phyloP scores from a whole-genome alignment of 2,888 invertebrate species.

The Phragmatobia fuliginosa region DNA sequence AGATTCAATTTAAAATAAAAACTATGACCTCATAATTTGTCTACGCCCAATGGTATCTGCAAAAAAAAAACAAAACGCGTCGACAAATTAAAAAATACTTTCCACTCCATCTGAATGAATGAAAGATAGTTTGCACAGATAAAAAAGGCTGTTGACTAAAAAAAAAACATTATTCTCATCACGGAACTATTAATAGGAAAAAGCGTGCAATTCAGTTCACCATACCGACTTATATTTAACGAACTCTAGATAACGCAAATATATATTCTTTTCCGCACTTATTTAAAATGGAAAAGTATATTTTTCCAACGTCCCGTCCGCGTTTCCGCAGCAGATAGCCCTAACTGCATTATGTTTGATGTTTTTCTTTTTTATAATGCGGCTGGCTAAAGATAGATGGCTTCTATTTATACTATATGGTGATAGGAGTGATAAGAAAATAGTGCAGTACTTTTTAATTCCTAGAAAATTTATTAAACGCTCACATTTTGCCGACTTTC shows the following conservation, averaged over 20 bases:
- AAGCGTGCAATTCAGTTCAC: conserved; percentile 69
- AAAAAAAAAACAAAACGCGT: conserved; percentile 44
- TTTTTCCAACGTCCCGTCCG: conserved; percentile 75
- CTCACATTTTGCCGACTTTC: background rate
- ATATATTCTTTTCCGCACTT: conserved; percentile 76
- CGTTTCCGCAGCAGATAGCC: conserved; percentile 59
- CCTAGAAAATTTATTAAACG: background rate
- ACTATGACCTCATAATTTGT: conserved; percentile 34
- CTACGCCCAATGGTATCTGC: conserved; percentile 34
- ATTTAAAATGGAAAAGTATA: conserved; percentile 85
- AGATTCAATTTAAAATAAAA: conserved; percentile 37
- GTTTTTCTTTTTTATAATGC: conserved; percentile 58
- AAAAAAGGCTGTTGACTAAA: conserved; percentile 42
- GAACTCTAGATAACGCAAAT: conserved; percentile 82
- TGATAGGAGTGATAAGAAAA: conserved; percentile 32
- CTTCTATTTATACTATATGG: conserved; percentile 46
- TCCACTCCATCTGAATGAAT: conserved; percentile 66
- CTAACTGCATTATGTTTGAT: conserved; percentile 58
- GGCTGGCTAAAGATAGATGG: conserved; percentile 51
- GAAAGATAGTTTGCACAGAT: conserved; percentile 43
- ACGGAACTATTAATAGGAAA: conserved; percentile 76
- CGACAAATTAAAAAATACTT: conserved; percentile 64
- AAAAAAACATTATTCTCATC: conserved; percentile 67
- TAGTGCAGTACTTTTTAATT: conserved; percentile 1
- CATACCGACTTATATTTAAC: conserved; percentile 80